A percentile compares a stretch with the other conserved stretches of the same genome.
Conservation (phyloP, 2,113 vertebrate genomes). For the Channa argus region DNA sequence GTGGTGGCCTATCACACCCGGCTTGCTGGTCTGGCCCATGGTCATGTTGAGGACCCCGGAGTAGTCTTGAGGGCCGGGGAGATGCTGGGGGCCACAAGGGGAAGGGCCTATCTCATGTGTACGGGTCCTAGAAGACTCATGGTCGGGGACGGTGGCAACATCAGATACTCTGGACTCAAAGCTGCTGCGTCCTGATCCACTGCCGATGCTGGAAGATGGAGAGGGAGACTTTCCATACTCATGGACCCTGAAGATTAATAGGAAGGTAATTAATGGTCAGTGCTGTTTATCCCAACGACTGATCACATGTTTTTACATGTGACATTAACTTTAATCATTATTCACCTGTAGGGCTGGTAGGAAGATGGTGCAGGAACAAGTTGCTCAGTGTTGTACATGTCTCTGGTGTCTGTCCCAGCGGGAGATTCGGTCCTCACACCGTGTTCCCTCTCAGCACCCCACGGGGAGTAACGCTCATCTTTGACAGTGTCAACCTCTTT, state of each 20-base stretch:
- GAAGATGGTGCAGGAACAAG: constrained; percentile 82
- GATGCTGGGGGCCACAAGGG: constrained; percentile 70
- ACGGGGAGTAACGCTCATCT: constrained; percentile 84
- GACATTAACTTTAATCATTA: background rate
- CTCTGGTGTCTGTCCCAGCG: constrained; percentile 74
- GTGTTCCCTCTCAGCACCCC: constrained; percentile 82
- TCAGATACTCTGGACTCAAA: constrained; percentile 82
- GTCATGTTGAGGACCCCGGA: constrained; percentile 84
- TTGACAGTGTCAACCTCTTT: constrained; percentile 75
- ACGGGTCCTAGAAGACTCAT: constrained; percentile 74
- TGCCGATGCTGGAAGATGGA: constrained; percentile 72
- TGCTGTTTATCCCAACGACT: background rate
- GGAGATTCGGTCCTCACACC: constrained; percentile 77
- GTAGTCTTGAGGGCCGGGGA: constrained; percentile 84
- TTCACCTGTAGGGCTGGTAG: constrained; percentile 87
- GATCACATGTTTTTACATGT: no score
- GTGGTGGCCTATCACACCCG: constrained; percentile 81
- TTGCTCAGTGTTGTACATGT: constrained; percentile 85
- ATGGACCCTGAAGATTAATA: constrained; percentile 66
- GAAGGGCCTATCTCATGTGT: constrained; percentile 67
- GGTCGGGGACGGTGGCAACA: constrained; percentile 82
- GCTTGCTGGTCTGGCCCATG: constrained; percentile 81
- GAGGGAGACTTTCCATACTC: constrained; percentile 75
- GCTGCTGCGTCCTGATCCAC: constrained; percentile 65
- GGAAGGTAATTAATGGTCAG: background rate